Evolutionary conservation across 2,888 invertebrate species (phyloP).

Genomic region (Drosophila nr. fundita): DNA sequence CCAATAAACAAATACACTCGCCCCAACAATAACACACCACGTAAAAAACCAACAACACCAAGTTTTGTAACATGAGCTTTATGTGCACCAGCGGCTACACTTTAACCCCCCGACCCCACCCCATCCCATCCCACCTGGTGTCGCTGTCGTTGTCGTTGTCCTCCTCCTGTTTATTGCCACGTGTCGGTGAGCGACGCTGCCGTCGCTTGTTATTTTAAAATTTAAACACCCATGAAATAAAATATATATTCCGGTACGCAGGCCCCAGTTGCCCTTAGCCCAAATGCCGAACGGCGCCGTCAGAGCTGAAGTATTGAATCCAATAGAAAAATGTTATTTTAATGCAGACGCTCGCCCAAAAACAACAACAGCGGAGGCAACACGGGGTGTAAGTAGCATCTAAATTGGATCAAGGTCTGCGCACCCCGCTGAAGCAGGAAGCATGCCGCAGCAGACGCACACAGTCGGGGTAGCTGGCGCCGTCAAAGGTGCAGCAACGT

Average conservation of each 20-base stretch:
- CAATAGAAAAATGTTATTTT: constrained; percentile 79
- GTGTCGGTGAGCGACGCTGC: constrained; percentile 64
- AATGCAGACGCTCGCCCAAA: constrained; percentile 68
- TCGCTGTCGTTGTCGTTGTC: constrained; percentile 16
- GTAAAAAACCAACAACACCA: constrained; percentile 42
- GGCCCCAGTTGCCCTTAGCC: constrained; percentile 5
- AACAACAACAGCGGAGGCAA: constrained; percentile 9
- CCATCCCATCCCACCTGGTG: constrained; percentile 31
- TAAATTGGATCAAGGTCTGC: constrained; percentile 76
- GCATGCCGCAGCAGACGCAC: constrained; percentile 1
- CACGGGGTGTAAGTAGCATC: constrained; percentile 33
- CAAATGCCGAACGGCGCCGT: constrained; percentile 32
- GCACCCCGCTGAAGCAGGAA: constrained; percentile 38
- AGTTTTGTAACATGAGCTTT: constrained; percentile 61
- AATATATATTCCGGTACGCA: constrained; percentile 53
- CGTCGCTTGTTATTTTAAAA: constrained; percentile 80
- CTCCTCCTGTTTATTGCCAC: constrained; percentile 54
- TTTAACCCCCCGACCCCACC: constrained; percentile 27
- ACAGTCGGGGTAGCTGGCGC: constrained; percentile 22
- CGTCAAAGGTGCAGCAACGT: constrained; percentile 46
- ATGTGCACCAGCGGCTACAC: constrained; percentile 53
- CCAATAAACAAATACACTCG: constrained; percentile 77
- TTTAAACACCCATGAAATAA: constrained; percentile 82
- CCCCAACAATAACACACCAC: constrained; percentile 43
- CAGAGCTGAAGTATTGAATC: constrained; percentile 70